Evolutionary conservation across 2,113 vertebrate species (phyloP), one percentile per base, ranked within the genome.

Genomic region (Nycticorax nycticorax): DNA sequence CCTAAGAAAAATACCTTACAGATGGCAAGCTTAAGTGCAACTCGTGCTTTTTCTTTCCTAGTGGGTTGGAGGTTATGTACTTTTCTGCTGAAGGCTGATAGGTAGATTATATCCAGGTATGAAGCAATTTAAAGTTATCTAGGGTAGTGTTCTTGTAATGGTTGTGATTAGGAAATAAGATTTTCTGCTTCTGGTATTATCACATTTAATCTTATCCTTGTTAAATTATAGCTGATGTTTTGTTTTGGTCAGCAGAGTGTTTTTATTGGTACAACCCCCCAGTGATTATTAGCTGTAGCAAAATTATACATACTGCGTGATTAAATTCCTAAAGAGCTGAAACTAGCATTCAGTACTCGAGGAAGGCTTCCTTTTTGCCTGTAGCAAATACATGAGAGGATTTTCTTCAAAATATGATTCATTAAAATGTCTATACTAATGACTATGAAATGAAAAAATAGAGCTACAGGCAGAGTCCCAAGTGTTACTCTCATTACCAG

Each of bases 401-500:
- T 95, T 91, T 96, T 78, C 69, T 94, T 87, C 68, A 71, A 95
- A 96, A 91, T 91, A 84, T 39, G 64, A 81, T 81, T 95, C 66
- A 87, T 96, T 95, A 95, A 89, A 87, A 82, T 88, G 48, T 85
- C 81, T 88, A 4, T 85, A 75, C 64, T 91, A 85, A 93, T 91
- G 71, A 96, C 47, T 91, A 94, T 84, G 85, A 91, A 93, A 88
- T 47, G 37, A 30, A 84, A 87, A 62, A 68, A 91, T 66, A 77
- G 48, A 73, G 47, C 85, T 93, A 39, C 71, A 78, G 80, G 22
- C 22, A 39, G 87, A 68, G 43, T 94, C 91, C 87, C 89, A 67
- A 8, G 62, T 7, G 39, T 96, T 67, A 89, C 48, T 91, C 96
- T 96, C 84, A 60, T 96, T 96, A 81, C 15, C 69, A 91, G 87